Percentiles rank a stretch among this genome's conserved stretches.
Evolutionary conservation across 2,888 invertebrate genomes (phyloP).

Genomic region (Lumbricus terrestris): DNA sequence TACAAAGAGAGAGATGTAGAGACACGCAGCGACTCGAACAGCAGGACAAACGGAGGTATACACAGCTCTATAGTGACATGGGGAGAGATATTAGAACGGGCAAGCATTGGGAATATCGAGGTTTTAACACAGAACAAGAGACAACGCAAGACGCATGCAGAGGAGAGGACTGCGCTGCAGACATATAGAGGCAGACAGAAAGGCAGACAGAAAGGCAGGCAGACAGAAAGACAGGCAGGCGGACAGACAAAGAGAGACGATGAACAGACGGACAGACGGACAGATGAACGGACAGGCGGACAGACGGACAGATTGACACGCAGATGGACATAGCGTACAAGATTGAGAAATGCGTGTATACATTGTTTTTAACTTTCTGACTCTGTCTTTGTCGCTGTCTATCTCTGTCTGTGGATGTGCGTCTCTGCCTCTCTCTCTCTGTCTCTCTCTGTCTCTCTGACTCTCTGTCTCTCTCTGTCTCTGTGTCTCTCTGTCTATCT

Average conservation of each 20-base stretch:
- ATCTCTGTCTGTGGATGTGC: too few relatives aligned
- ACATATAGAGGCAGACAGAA: neutral
- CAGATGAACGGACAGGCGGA: neutral
- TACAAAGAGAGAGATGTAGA: neutral
- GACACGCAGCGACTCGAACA: neutral
- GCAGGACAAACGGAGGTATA: neutral
- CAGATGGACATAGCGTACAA: too few relatives aligned
- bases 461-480: too few relatives aligned
- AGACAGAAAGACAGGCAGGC: neutral
- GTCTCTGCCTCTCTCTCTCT: too few relatives aligned
- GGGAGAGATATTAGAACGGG: too few relatives aligned
- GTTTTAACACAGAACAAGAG: neutral
- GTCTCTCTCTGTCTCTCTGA: too few relatives aligned
- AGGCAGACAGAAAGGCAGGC: too few relatives aligned
- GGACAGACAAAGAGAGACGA: neutral
- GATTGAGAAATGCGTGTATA: too few relatives aligned
- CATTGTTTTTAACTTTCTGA: too few relatives aligned
- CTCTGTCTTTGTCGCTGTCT: too few relatives aligned
- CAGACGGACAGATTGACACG: neutral
- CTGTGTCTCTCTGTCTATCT: too few relatives aligned
- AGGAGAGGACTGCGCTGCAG: neutral
- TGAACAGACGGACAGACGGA: neutral
- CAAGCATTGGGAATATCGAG: neutral
- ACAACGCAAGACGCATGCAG: neutral
- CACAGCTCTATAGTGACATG: neutral